Conservation (phyloP, 2,113 vertebrate species). For the Saguinus imperator region DNA sequence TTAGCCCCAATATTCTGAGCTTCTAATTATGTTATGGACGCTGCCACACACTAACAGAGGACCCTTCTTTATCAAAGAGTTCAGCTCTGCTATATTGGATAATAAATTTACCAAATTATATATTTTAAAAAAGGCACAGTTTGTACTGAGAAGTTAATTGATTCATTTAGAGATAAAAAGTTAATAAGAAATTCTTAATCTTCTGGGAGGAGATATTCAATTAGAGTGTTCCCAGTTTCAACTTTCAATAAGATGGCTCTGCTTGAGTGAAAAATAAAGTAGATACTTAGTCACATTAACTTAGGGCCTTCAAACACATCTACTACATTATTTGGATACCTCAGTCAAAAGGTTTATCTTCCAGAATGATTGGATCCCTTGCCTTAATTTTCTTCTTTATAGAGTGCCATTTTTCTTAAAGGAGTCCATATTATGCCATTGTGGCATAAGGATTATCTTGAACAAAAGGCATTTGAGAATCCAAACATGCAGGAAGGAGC, state of each 20-base stretch:
- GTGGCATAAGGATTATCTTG: not conserved
- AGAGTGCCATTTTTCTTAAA: not conserved
- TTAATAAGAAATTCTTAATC: slow-evolving; percentile 34
- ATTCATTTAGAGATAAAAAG: slow-evolving; percentile 57
- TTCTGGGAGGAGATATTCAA: slow-evolving; percentile 42
- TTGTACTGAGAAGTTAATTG: slow-evolving; percentile 58
- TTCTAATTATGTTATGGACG: not conserved
- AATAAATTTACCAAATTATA: slow-evolving; percentile 41
- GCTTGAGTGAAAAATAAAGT: slow-evolving; percentile 7
- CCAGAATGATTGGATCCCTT: not conserved
- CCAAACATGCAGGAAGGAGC: not conserved
- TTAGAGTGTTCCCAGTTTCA: not conserved
- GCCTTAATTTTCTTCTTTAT: not conserved
- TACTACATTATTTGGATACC: not conserved
- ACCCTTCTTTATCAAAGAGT: not conserved
- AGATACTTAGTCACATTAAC: not conserved
- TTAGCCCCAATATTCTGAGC: not conserved
- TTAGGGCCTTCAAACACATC: not conserved
- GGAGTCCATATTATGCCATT: too few relatives aligned
- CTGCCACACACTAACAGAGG: not conserved
- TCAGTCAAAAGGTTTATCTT: not conserved
- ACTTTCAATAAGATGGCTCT: not conserved
- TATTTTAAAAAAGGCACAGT: not conserved
- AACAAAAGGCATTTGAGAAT: not conserved
- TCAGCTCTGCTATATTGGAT: not conserved